Evolutionary conservation across 1,140 invertebrate species (phyloP).

Genomic region (Drosophila sturtevanti): DNA sequence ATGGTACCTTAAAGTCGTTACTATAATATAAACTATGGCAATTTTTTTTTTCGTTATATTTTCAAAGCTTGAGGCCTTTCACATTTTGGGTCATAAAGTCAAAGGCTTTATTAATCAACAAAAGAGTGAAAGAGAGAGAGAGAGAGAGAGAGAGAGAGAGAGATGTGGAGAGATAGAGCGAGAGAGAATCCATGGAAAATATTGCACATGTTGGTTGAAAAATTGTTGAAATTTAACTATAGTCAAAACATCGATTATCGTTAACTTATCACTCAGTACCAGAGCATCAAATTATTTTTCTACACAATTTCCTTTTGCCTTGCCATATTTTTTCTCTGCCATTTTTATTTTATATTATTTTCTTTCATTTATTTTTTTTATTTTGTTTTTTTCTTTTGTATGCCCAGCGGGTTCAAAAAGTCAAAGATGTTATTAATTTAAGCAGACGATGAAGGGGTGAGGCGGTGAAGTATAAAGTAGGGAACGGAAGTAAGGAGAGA

Average conservation of each 20-base stretch:
- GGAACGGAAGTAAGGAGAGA: background rate
- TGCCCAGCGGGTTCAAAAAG: conserved; percentile 38
- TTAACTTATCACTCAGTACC: background rate
- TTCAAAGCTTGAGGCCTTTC: conserved; percentile 33
- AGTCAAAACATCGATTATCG: background rate
- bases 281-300: background rate
- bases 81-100: conserved; percentile 31
- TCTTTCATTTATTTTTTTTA: background rate
- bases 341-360: background rate
- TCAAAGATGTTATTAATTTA: conserved; percentile 70
- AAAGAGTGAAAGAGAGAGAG: background rate
- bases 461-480: background rate
- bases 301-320: conserved; percentile 21
- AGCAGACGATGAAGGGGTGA: conserved; percentile 18
- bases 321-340: conserved; percentile 38
- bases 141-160: no score
- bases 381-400: background rate
- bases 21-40: background rate
- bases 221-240: background rate
- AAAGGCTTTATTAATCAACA: conserved; percentile 49
- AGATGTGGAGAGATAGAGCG: no score
- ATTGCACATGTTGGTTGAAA: background rate
- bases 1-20: background rate
- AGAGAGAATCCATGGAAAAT: background rate
- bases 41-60: conserved; percentile 14